Evolutionary conservation across 2,888 invertebrate genomes (phyloP).

Genomic region (Homarus gammarus): DNA sequence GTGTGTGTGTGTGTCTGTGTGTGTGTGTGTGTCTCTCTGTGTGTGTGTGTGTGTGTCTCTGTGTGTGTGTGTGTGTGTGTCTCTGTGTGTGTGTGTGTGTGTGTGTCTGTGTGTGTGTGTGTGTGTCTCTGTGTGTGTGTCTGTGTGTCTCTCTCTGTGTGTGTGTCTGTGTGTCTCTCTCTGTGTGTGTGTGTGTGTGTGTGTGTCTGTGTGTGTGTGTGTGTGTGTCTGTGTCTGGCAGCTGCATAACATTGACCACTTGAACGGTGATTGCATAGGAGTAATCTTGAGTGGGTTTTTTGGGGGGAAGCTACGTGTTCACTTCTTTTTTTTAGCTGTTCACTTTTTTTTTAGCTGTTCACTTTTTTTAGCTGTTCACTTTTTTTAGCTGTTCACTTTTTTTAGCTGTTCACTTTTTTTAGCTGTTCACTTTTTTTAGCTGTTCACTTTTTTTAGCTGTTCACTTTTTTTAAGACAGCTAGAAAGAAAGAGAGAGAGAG

Average conservation of each 20-base stretch:
- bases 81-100: not conserved
- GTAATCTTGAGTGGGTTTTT: no score
- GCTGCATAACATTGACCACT: not conserved
- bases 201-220: slow-evolving; percentile 12
- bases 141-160: not conserved
- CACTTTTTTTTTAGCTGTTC: no score
- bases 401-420: no score
- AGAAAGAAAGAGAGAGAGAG: no score
- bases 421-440: no score
- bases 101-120: not conserved
- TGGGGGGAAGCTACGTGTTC: no score
- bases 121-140: slow-evolving; percentile 32
- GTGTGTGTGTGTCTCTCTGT: not conserved
- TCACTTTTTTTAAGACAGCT: no score
- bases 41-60: not conserved
- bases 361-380: no score
- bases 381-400: no score
- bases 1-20: not conserved
- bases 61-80: not conserved
- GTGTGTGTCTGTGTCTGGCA: not conserved
- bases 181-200: slow-evolving; percentile 12
- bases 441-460: no score
- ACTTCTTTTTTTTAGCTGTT: no score
- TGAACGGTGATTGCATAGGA: not conserved
- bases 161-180: not conserved